Evolutionary conservation across 2,113 vertebrate genomes (phyloP).

Genomic region (Entelurus aequoreus): DNA sequence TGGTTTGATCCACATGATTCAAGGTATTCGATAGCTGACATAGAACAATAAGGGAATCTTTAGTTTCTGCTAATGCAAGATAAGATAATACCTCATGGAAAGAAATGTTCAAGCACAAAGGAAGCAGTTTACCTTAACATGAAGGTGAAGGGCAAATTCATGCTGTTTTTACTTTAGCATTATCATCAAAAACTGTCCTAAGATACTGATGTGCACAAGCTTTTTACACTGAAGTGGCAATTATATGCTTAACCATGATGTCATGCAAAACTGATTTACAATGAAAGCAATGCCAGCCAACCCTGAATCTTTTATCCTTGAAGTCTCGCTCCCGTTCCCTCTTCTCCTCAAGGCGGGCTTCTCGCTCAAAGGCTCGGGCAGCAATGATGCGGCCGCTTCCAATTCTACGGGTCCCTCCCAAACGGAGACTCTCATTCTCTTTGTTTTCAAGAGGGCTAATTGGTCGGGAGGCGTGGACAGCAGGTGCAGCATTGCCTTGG

Average conservation of each 20-base stretch:
- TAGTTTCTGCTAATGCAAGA: neutral
- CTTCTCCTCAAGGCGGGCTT: slow-evolving; percentile 83
- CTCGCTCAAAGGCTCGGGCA: slow-evolving; percentile 85
- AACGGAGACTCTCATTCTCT: slow-evolving; percentile 83
- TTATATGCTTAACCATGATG: neutral
- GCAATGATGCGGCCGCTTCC: slow-evolving; percentile 94
- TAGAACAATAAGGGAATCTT: neutral
- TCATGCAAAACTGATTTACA: neutral
- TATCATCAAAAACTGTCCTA: too few relatives aligned
- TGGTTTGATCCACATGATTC: neutral
- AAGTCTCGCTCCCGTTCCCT: slow-evolving; percentile 87
- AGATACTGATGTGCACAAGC: too few relatives aligned
- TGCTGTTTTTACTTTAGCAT: too few relatives aligned
- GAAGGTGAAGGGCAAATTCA: neutral
- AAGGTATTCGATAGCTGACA: neutral
- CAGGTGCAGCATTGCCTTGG: slow-evolving; percentile 76
- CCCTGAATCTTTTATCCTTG: slow-evolving; percentile 96
- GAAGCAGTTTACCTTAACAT: too few relatives aligned
- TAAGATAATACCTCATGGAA: neutral
- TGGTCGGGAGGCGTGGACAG: slow-evolving; percentile 75
- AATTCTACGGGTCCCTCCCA: slow-evolving; percentile 84
- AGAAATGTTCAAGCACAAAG: neutral
- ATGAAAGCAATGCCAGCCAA: slow-evolving; percentile 47
- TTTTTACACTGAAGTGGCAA: too few relatives aligned
- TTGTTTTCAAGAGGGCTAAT: slow-evolving; percentile 90